Base-by-base conservation (phyloP, 1,140 invertebrate genomes). In the Drosophila equinoxialis region DNA sequence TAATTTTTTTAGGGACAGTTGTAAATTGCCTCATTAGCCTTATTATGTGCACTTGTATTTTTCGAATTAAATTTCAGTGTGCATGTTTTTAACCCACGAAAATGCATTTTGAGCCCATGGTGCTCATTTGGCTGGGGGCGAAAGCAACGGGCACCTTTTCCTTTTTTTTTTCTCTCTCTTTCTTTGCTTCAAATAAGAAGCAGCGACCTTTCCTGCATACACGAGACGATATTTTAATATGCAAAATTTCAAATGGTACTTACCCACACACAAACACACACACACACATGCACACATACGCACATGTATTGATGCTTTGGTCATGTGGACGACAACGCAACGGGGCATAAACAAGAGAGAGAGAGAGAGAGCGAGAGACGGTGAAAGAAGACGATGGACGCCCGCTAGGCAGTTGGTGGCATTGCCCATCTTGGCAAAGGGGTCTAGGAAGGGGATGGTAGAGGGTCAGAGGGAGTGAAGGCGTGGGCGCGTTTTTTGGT, bases 191-290 rank as follows among this genome's bases (percentile, higher is more conserved):
- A 57, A 79, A 75, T 68, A 71, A 66, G 72, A 72, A 79, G 62
- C 23, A 71, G 72, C 83, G 79, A 87, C 84, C 84, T 89, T 80
- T 87, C 57, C 57, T 81, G 83, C 84, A 89, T 81, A 71, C 77
- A 83, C 84, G 84, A 51, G 45, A 87, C 84, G 86, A 87, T 87
- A 89, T 89, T 87, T 87, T 89, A 87, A 87, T 87, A 87, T 87
- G 85, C 84, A 84, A 87, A 87, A 87, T 87, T 83, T 87, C 79
- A 83, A 87, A 87, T 83, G 79, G 76, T 77, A 71, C 81, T 65
- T 58, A 59, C 63, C 42, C 67, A 70, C 26, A 41, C 13, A 55
- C 41, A 58, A 33, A 61, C 23, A 39, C 41, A 54, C 59, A 59
- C 65, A 71, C 73, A 39, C 60, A 26, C 20, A 64, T 23, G 20